These are phyloP conservation scores for Noctuana brunneofusca DNA, from an alignment of 2,888 invertebrate species.

Conservation along the genomic window DNA sequence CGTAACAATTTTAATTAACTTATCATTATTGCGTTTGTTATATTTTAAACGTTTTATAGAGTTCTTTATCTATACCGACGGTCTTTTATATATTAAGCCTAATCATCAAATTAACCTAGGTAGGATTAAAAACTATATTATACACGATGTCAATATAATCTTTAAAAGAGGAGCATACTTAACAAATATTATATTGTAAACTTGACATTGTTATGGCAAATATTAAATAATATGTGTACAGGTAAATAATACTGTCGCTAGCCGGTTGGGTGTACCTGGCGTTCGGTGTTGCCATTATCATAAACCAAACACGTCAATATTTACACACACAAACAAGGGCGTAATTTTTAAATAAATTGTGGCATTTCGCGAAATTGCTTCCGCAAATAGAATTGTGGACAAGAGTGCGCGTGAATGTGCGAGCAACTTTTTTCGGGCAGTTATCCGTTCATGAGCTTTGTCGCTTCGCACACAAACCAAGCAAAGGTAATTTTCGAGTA, in stretches of 20 bases:
- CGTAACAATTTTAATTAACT: background rate
- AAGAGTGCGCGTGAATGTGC: conserved; percentile 67
- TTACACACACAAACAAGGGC: conserved; percentile 81
- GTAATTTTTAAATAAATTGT: conserved; percentile 84
- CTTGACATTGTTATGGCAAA: conserved; percentile 78
- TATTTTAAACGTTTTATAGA: background rate
- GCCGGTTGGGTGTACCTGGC: conserved; percentile 65
- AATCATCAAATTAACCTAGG: conserved; percentile 74
- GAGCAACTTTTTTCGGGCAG: conserved; percentile 70
- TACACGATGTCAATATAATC: conserved; percentile 69
- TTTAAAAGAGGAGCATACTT: conserved; percentile 79
- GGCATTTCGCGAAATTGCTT: conserved; percentile 82
- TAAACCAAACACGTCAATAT: conserved; percentile 83
- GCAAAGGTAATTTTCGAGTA: conserved; percentile 32
- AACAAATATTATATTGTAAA: conserved; percentile 81
- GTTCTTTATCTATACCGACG: too few relatives aligned
- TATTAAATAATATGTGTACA: conserved; percentile 80
- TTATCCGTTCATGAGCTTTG: conserved; percentile 58
- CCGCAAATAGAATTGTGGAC: conserved; percentile 79
- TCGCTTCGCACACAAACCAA: conserved; percentile 43
- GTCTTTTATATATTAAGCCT: too few relatives aligned
- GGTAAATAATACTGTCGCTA: conserved; percentile 78
- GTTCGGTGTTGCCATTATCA: conserved; percentile 81
- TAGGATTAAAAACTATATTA: conserved; percentile 77
- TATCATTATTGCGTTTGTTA: background rate